Conservation (phyloP, 2,888 invertebrate genomes). For the Lobophora halterata region DNA sequence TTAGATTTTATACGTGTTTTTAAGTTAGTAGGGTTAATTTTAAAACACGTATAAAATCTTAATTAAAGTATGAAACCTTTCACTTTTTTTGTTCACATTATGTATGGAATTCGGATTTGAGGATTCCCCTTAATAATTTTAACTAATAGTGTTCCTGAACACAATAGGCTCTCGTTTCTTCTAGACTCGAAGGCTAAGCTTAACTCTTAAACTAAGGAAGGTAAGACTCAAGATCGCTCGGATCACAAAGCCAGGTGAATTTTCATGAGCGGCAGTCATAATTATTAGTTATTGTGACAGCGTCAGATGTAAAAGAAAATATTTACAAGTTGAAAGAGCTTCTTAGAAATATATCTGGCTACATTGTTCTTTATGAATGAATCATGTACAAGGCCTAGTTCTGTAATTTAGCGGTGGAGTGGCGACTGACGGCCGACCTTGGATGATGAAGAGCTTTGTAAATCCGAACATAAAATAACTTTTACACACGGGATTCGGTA, state of each 20-base stretch:
- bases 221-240: slow-evolving; percentile 6
- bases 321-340: slow-evolving; percentile 31
- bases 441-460: slow-evolving; percentile 13
- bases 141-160: slow-evolving; percentile 14
- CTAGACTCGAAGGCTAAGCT: slow-evolving; percentile 2
- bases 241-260: slow-evolving; percentile 7
- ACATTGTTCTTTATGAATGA: slow-evolving; percentile 29
- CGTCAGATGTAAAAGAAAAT: slow-evolving; percentile 24
- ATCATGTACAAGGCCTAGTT: slow-evolving; percentile 22
- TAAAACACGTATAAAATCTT: no score
- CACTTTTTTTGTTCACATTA: no score
- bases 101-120: no score
- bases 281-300: slow-evolving; percentile 29
- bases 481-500: slow-evolving; percentile 6
- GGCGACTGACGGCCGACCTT: slow-evolving; percentile 16
- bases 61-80: no score
- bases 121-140: no score
- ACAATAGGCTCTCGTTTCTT: slow-evolving; percentile 13
- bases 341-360: slow-evolving; percentile 28
- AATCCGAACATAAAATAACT: slow-evolving; percentile 17
- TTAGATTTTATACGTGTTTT: no score
- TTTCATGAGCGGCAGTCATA: slow-evolving; percentile 12
- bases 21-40: no score
- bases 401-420: slow-evolving; percentile 13
- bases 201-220: slow-evolving; percentile 6